Evolutionary conservation across 1,140 invertebrate genomes (phyloP).

Genomic region (Hesperophylax magnus): DNA sequence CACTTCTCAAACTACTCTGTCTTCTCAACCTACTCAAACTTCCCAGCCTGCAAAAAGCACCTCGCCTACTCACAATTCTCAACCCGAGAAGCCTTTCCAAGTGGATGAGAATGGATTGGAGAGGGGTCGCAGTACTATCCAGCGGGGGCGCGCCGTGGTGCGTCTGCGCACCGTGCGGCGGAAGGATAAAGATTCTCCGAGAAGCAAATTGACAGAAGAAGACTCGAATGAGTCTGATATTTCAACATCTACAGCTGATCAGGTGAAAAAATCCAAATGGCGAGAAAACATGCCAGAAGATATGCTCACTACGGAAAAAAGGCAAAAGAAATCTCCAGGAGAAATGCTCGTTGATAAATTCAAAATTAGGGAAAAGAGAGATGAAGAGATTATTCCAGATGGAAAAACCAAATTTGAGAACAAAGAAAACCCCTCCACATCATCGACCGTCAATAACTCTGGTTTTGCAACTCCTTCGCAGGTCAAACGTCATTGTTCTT

Average conservation of each 20-base stretch:
- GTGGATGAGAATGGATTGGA: slow-evolving; percentile 42
- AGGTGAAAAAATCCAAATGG: slow-evolving; percentile 64
- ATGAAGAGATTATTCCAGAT: slow-evolving; percentile 60
- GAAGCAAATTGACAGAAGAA: slow-evolving; percentile 59
- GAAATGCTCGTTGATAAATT: slow-evolving; percentile 84
- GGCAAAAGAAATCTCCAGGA: slow-evolving; percentile 76
- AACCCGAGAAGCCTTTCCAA: slow-evolving; percentile 45
- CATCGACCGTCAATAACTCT: not conserved
- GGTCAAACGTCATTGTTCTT: slow-evolving; percentile 51
- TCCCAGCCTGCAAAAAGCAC: too few species aligned
- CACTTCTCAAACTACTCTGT: too few species aligned
- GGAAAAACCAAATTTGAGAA: slow-evolving; percentile 53
- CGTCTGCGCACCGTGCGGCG: slow-evolving; percentile 76
- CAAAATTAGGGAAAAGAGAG: slow-evolving; percentile 76
- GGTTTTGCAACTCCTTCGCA: slow-evolving; percentile 45
- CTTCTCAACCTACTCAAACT: too few species aligned
- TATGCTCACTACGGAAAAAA: slow-evolving; percentile 66
- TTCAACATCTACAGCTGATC: slow-evolving; percentile 27
- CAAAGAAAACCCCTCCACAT: slow-evolving; percentile 51
- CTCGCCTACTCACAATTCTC: too few species aligned
- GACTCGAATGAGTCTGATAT: slow-evolving; percentile 39
- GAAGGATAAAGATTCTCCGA: slow-evolving; percentile 71
- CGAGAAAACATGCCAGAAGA: slow-evolving; percentile 75
- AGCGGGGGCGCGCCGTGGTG: slow-evolving; percentile 79
- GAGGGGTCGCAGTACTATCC: slow-evolving; percentile 73